Evolutionary conservation across 2,113 vertebrate genomes (phyloP), one percentile per base, ranked within the genome.

Genomic region (Acinonyx jubatus): DNA sequence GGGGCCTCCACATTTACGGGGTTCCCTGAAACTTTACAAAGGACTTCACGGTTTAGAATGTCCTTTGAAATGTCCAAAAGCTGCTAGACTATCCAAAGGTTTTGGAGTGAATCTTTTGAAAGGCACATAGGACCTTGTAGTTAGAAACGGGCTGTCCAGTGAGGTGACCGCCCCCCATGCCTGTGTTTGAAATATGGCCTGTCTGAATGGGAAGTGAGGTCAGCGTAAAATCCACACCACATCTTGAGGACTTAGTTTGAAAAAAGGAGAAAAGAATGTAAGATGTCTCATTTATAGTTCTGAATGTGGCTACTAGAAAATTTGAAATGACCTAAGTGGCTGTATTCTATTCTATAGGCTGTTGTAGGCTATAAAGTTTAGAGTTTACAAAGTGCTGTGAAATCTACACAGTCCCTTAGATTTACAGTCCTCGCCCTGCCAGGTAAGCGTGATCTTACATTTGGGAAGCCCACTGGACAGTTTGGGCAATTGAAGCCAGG

Each of bases 81-180:
- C 52, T 55, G 13, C n/a, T 11, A 61, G 36, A 33, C 33, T 84
- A 69, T 33, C 31, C 52, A 80, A 4, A 89, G 6, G 63, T 63
- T 48, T 57, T 36, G 27, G 19, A 23, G 38, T 2, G 18, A 74
- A 1, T n/a, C 57, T 55, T 55, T 16, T 21, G 55, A 68, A 48
- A 52, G 2, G 7, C 25, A 8, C 52, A 16, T 1, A 27, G 88
- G 84, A 16, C 41, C n/a, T 33, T 29, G 10, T 15, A 3, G 36
- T 85, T 16, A 31, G 48, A 76, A 25, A 19, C 31, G 8, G 7
- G 68, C 27, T 15, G 57, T 23, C 50, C 73, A 38, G 15, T 2
- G 31, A 25, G 45, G 45, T 0, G 29, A n/a, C 29, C 12, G 5
- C 89, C 61, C 1, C 1, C 16, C 27, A 13, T 3, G 2, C 4